Percentiles rank a stretch among this genome's conserved stretches.
These are phyloP conservation scores for Aphidoletes aphidimyza DNA, from an alignment of 2,888 invertebrate species.

Conservation along the genomic window DNA sequence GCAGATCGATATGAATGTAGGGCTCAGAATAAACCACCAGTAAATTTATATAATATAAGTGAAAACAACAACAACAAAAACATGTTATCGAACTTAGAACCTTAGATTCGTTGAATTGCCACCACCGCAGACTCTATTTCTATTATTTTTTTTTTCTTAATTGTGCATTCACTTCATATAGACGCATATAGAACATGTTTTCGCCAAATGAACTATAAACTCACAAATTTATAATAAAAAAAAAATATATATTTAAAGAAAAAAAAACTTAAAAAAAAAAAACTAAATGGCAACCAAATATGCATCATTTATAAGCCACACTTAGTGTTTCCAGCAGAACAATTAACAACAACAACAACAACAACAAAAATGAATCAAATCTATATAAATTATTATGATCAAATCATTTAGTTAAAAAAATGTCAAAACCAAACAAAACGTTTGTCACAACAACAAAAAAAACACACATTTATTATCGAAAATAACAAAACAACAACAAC, in stretches of 20 bases:
- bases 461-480: background rate
- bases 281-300: background rate
- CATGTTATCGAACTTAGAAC: background rate
- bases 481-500: background rate
- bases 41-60: background rate
- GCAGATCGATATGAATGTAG: background rate
- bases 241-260: background rate
- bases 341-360: background rate
- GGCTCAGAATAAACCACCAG: background rate
- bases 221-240: background rate
- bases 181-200: background rate
- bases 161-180: background rate
- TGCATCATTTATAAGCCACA: background rate
- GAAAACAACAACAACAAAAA: background rate
- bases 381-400: background rate
- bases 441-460: background rate
- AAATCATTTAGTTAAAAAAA: background rate
- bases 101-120: background rate
- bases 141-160: background rate
- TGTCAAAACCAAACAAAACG: no score
- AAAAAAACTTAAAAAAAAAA: background rate
- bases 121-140: no score
- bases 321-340: background rate
- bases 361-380: no score
- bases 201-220: background rate